Conservation (phyloP, 2,888 invertebrate genomes). For the Aromia moschata region DNA sequence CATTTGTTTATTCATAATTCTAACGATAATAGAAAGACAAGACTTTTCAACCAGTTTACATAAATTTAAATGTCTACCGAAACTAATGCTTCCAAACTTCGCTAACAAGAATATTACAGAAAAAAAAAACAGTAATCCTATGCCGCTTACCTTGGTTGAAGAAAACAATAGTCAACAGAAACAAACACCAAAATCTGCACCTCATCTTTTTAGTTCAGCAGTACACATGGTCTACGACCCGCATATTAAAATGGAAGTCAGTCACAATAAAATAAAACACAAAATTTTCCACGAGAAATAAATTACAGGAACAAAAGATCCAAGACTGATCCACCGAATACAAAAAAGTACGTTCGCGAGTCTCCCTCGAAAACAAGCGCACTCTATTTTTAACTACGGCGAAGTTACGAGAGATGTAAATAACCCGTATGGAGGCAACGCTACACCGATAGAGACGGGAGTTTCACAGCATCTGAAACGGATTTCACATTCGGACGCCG, state of each 20-base stretch:
- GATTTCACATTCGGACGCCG: conserved; percentile 17
- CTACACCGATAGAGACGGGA: conserved; percentile 7
- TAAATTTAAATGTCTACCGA: no score
- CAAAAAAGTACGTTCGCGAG: background rate
- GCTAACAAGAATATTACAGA: no score
- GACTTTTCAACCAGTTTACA: no score
- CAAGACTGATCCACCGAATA: background rate
- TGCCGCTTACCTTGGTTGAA: conserved; percentile 18
- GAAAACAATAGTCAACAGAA: conserved; percentile 1
- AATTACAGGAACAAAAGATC: background rate
- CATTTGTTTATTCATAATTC: no score
- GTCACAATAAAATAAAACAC: background rate
- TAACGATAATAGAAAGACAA: no score
- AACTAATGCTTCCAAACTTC: no score
- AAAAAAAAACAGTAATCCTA: no score
- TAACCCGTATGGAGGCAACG: conserved; percentile 12
- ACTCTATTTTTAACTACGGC: conserved; percentile 4
- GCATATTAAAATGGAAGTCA: background rate
- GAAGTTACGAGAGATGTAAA: conserved; percentile 14
- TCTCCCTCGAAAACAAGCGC: background rate
- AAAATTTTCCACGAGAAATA: background rate
- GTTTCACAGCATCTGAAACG: conserved; percentile 23
- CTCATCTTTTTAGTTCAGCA: conserved; percentile 13
- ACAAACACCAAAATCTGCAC: conserved; percentile 14
- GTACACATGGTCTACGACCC: background rate